phyloP scores from a whole-genome alignment of 1,140 invertebrate genomes.

The Halyomorpha halys region DNA sequence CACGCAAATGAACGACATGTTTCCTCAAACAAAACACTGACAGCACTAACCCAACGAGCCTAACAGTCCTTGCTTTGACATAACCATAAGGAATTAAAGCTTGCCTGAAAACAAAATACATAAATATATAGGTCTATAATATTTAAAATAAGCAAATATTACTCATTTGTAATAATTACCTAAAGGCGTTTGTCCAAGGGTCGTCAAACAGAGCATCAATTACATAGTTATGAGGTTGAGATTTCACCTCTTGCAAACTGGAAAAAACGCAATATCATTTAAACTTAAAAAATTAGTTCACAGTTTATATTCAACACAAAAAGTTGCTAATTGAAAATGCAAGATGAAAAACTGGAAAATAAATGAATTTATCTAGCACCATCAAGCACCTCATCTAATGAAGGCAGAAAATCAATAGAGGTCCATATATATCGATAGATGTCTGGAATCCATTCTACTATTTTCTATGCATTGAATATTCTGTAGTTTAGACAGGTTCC shows the following conservation, averaged over 20 bases:
- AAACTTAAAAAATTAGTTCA: background rate
- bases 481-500: no score
- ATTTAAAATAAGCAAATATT: background rate
- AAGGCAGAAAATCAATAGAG: no score
- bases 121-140: constrained; percentile 16
- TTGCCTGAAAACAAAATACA: constrained; percentile 41
- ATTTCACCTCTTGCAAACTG: constrained; percentile 83
- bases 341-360: no score
- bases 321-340: no score
- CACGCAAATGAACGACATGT: constrained; percentile 65
- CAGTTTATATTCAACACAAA: background rate
- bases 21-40: constrained; percentile 63
- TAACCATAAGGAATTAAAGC: constrained; percentile 57
- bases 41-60: constrained; percentile 68
- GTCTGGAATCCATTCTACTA: background rate
- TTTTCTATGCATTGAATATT: no score
- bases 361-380: no score
- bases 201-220: constrained; percentile 71
- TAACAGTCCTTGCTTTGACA: constrained; percentile 62
- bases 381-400: no score
- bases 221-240: constrained; percentile 73
- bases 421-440: background rate
- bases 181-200: constrained; percentile 66
- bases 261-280: constrained; percentile 29
- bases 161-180: constrained; percentile 34